Conservation (phyloP, 2,113 vertebrate genomes). For the Saguinus midas region DNA sequence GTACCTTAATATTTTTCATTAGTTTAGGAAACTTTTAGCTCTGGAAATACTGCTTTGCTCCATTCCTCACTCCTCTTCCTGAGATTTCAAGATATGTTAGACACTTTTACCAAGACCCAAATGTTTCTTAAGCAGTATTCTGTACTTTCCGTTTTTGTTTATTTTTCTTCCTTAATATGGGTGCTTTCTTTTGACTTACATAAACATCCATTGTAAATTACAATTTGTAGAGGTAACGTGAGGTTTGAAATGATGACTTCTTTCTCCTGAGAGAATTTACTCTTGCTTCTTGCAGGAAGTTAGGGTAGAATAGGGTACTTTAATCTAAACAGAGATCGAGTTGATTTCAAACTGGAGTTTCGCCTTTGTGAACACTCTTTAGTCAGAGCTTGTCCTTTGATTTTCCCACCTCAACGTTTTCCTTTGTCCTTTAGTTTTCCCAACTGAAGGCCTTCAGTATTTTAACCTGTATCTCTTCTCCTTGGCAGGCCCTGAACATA, state of each 20-base stretch:
- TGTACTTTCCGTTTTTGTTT: not conserved
- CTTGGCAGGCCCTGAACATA: not conserved
- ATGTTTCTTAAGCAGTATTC: not conserved
- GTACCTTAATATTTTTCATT: not conserved
- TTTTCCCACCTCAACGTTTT: not conserved
- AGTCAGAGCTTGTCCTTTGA: not conserved
- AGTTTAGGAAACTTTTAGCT: not conserved
- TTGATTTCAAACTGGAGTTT: not conserved
- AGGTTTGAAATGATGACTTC: not conserved
- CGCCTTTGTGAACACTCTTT: not conserved
- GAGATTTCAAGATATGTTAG: not conserved
- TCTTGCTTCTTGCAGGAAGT: not conserved
- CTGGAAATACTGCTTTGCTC: not conserved
- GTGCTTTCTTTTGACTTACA: not conserved
- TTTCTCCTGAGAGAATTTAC: not conserved
- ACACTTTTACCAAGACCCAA: not conserved
- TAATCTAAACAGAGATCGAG: not conserved
- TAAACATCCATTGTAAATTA: not conserved
- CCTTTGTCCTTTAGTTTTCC: not conserved
- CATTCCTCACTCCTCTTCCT: not conserved
- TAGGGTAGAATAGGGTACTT: not conserved
- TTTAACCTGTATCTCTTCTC: not conserved
- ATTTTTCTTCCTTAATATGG: not conserved
- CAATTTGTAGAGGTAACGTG: not conserved
- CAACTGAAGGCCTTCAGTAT: not conserved